These are phyloP conservation scores for Bergia sp. DNA, from an alignment of 92 coral and sea anemone species.

Conservation along the genomic window DNA sequence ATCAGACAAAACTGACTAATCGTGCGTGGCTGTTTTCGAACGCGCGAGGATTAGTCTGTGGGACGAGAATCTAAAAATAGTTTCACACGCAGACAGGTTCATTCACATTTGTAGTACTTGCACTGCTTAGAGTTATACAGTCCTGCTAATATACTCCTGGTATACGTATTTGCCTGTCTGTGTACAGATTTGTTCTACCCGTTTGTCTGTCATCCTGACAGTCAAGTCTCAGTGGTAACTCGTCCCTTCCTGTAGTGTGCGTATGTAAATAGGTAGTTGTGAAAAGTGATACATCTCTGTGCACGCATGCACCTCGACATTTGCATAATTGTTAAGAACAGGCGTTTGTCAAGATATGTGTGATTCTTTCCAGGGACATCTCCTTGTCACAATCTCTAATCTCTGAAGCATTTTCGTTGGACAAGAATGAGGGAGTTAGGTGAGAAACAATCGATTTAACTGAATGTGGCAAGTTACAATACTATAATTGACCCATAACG, in stretches of 20 bases:
- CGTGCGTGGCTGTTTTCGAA: no score
- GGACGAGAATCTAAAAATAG: no score
- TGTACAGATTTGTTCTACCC: background rate
- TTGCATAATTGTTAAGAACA: background rate
- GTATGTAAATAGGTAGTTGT: background rate
- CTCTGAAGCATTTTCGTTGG: conserved; percentile 53
- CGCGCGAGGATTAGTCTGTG: no score
- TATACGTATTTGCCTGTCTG: background rate
- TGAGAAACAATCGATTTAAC: background rate
- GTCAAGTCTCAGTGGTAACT: background rate
- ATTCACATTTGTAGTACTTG: no score
- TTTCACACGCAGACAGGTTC: no score
- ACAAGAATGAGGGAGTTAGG: conserved; percentile 62
- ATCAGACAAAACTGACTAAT: no score
- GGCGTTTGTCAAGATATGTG: background rate
- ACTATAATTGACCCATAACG: background rate
- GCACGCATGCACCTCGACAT: background rate
- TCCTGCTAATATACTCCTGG: no score
- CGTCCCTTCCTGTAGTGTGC: background rate
- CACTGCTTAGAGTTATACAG: no score
- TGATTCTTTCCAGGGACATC: conserved; percentile 12
- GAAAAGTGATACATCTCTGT: no score
- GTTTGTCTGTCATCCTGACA: background rate
- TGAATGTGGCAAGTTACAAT: no score
- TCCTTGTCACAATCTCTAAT: conserved; percentile 48